These are phyloP conservation scores for Stichopus horrens DNA, from an alignment of 53 echinoderm and acorn worm species.

Conservation along the genomic window DNA sequence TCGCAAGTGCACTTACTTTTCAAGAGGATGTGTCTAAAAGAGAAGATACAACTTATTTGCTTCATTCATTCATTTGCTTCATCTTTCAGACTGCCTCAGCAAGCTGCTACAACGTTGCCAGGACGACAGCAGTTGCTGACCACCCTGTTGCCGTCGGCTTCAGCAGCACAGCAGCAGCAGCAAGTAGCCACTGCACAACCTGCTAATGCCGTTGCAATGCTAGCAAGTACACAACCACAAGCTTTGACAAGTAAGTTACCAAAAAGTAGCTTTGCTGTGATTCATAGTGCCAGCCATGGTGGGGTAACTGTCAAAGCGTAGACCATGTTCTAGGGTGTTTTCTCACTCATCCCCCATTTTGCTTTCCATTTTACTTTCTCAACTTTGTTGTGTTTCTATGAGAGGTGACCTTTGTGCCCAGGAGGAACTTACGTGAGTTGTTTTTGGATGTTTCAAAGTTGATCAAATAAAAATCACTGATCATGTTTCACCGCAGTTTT, in stretches of 20 bases:
- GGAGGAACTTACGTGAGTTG: too few relatives aligned
- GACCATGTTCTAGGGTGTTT: too few relatives aligned
- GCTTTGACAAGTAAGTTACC: conserved; percentile 31
- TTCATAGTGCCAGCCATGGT: too few relatives aligned
- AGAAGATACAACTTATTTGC: not conserved
- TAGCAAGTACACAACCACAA: conserved; percentile 35
- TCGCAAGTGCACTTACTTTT: not conserved
- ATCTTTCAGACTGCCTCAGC: conserved; percentile 21
- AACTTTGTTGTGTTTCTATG: too few relatives aligned
- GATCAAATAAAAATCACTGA: too few relatives aligned
- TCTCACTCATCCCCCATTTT: too few relatives aligned
- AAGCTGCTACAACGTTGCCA: not conserved
- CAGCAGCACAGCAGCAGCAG: conserved; percentile 24
- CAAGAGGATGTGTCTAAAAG: not conserved
- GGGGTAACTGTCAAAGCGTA: too few relatives aligned
- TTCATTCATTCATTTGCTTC: not conserved
- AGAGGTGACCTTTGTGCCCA: too few relatives aligned
- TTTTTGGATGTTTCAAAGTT: too few relatives aligned
- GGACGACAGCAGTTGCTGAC: conserved; percentile 35
- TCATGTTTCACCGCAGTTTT: too few relatives aligned
- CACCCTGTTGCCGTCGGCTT: conserved; percentile 21
- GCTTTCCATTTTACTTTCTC: too few relatives aligned
- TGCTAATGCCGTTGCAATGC: conserved; percentile 45
- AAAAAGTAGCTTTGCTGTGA: too few relatives aligned
- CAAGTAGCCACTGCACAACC: conserved; percentile 34